Percentiles rank a stretch among this genome's conserved stretches.
These are phyloP conservation scores for Cephalopachus bancanus DNA, from an alignment of 2,797 vertebrate species.

Conservation along the genomic window DNA sequence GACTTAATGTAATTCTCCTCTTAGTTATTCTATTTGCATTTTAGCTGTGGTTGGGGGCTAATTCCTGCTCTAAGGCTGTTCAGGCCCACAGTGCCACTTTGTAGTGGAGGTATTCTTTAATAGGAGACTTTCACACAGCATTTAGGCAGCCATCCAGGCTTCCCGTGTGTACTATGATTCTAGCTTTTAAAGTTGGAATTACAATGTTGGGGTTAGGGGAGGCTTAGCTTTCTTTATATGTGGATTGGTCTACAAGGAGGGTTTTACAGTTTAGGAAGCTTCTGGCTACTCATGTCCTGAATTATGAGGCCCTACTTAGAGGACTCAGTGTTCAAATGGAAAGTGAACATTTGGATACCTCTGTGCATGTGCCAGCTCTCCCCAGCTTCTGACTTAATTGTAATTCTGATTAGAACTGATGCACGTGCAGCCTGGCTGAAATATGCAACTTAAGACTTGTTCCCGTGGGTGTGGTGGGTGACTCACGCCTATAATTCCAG, in stretches of 20 bases:
- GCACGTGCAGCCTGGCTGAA: background rate
- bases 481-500: too few species aligned
- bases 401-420: background rate
- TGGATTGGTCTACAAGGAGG: background rate
- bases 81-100: background rate
- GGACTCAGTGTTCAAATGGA: background rate
- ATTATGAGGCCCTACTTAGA: background rate
- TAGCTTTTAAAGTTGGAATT: background rate
- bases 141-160: background rate
- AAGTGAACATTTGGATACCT: background rate
- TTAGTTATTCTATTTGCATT: constrained; percentile 47
- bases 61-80: constrained; percentile 49
- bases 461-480: too few species aligned
- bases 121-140: background rate
- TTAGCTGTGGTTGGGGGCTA: constrained; percentile 49
- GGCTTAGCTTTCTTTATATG: background rate
- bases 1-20: constrained; percentile 42
- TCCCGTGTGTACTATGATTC: background rate
- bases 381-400: background rate
- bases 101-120: background rate
- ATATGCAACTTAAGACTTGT: background rate
- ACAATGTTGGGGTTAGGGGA: background rate
- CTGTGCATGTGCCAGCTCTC: fast-evolving
- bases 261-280: constrained; percentile 41
- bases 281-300: background rate